These are phyloP conservation scores for Loxodonta africana DNA, from an alignment of 2,113 vertebrate species.

Conservation along the genomic window DNA sequence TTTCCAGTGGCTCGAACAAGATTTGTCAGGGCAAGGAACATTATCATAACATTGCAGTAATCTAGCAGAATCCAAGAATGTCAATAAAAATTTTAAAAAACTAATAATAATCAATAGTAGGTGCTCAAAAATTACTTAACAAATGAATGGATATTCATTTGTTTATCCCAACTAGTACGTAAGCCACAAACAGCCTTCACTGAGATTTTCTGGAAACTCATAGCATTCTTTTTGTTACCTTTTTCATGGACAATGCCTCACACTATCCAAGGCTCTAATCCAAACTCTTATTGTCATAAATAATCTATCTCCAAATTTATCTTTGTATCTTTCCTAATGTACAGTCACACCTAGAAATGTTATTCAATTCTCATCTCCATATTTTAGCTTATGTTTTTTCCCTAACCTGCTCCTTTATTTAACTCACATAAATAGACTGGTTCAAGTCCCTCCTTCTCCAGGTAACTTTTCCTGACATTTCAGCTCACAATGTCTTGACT, in stretches of 20 bases:
- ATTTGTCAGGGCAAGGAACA: conserved; percentile 60
- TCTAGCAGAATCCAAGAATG: conserved; percentile 12
- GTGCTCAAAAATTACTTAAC: background rate
- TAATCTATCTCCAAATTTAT: background rate
- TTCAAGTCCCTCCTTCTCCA: background rate
- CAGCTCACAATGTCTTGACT: background rate
- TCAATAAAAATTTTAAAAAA: background rate
- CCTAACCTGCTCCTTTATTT: background rate
- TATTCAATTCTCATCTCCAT: background rate
- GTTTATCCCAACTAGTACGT: background rate
- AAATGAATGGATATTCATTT: background rate
- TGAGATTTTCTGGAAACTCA: background rate
- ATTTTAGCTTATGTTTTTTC: background rate
- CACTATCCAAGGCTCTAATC: background rate
- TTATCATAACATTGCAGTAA: conserved; percentile 22
- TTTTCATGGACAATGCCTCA: background rate
- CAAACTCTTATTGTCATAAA: conserved; percentile 14
- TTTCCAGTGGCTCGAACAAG: background rate
- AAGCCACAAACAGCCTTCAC: background rate
- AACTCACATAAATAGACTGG: background rate
- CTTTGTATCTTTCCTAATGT: background rate
- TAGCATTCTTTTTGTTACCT: background rate
- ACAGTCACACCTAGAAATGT: background rate
- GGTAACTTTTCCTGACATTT: background rate
- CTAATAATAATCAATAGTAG: background rate